Base-by-base conservation (phyloP, 2,113 vertebrate species). In the Ibidorhyncha struthersii region DNA sequence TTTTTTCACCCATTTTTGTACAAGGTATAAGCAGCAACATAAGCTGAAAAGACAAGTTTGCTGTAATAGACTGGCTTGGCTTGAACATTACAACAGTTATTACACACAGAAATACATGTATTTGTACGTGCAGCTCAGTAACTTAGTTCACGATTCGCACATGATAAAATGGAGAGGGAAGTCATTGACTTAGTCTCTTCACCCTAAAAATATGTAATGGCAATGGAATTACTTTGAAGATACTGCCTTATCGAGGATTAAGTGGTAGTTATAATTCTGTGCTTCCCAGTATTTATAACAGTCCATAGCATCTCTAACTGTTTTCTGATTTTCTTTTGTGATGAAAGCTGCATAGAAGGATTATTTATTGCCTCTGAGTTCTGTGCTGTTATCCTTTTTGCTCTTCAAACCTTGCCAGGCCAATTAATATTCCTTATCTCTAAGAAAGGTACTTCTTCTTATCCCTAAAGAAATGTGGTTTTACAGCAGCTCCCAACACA, bases 371-470 rank as follows among this genome's bases (percentile, higher is more conserved):
- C 30, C 49, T 84, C 25, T 45, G 52, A 52, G 23, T 72, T 87
- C 72, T 65, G 47, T 70, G 40, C 40, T 89, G 22, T 90, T 93
- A 88, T 92, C 62, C 43, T 85, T 86, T 95, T 71, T 82, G 59
- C 67, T 81, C n/a, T 93, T 93, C 78, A 86, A 30, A 71, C n/a
- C 47, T 72, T 90, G 14, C 76, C 55, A 92, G 38, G 63, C 56
- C 83, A 96, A 96, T 97, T 97, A 97, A 86, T 93, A 96, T 93
- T 90, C 58, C 41, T 86, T 95, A 94, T 96, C 74, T 10, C 45
- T 72, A 59, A 74, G 92, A 91, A 95, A 34, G 19, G 8, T 65
- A 74, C 47, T 63, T 95, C 58, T 81, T 96, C 53, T 94, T 94
- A 89, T 93, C 55, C 72, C 38, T 85, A 78, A 94, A 93, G 90